These are phyloP conservation scores for Ectemnius continuus DNA, from an alignment of 2,888 invertebrate species.

Conservation along the genomic window DNA sequence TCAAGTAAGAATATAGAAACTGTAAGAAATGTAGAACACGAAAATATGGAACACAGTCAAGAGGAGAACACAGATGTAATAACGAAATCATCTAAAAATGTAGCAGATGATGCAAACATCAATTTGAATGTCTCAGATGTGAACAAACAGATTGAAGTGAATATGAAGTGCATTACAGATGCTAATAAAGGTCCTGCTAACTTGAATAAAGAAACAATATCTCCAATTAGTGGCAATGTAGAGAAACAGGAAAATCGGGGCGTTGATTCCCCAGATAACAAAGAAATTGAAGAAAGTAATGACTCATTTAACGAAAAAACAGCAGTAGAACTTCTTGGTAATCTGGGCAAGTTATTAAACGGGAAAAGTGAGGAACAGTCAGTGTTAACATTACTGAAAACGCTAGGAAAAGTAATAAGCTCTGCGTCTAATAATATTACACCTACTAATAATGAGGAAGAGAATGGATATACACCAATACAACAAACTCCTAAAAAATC, in stretches of 20 bases:
- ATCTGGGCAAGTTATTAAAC: conserved; percentile 63
- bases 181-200: conserved; percentile 16
- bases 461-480: conserved; percentile 14
- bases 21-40: conserved; percentile 38
- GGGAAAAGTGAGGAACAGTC: conserved; percentile 56
- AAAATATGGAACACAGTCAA: conserved; percentile 46
- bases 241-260: not conserved
- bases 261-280: not conserved
- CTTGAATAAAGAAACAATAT: not conserved
- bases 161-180: conserved; percentile 49
- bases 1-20: conserved; percentile 18
- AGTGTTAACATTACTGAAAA: conserved; percentile 59
- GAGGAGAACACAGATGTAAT: conserved; percentile 48
- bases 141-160: conserved; percentile 51
- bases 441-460: conserved; percentile 12
- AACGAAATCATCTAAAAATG: conserved; percentile 40
- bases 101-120: conserved; percentile 22
- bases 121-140: conserved; percentile 43
- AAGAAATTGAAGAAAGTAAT: conserved; percentile 7
- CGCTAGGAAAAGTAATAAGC: conserved; percentile 62
- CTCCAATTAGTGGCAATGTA: not conserved
- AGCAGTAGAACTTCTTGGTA: conserved; percentile 60
- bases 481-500: conserved; percentile 29
- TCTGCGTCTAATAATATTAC: conserved; percentile 48
- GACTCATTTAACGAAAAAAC: conserved; percentile 52